phyloP scores from a whole-genome alignment of 2,888 invertebrate genomes.

The Notodonta dromedarius region DNA sequence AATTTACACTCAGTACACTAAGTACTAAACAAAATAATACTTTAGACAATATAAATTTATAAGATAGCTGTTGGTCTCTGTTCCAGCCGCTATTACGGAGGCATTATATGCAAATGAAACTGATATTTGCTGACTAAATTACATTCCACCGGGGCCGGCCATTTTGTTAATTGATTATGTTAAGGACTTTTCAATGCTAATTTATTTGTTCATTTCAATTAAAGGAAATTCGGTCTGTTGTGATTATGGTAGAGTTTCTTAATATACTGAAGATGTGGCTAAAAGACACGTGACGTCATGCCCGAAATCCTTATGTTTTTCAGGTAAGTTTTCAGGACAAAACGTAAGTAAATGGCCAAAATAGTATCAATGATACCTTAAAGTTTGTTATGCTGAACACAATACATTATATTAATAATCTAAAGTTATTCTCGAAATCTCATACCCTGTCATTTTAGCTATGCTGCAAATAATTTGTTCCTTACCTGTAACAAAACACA shows the following conservation, averaged over 20 bases:
- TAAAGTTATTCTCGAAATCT: no score
- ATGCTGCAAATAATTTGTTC: not conserved
- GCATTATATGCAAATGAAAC: constrained; percentile 63
- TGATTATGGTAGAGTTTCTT: no score
- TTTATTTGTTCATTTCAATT: not conserved
- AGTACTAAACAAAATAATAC: not conserved
- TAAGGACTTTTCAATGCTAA: constrained; percentile 8
- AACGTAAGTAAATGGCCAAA: no score
- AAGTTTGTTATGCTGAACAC: no score
- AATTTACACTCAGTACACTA: no score
- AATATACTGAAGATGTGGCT: no score
- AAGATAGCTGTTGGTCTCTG: constrained; percentile 28
- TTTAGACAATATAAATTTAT: constrained; percentile 45
- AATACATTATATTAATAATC: no score
- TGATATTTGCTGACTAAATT: constrained; percentile 56
- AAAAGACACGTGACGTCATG: no score
- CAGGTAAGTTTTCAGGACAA: no score
- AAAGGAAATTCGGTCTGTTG: no score
- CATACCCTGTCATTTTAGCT: not conserved
- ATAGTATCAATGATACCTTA: no score
- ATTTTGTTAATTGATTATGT: constrained; percentile 46
- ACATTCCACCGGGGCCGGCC: constrained; percentile 46
- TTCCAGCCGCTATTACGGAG: constrained; percentile 46
- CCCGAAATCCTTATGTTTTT: no score
- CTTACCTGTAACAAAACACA: constrained; percentile 38